Base-by-base conservation (phyloP, 1,140 invertebrate genomes). In the Latrodectus geometricus region DNA sequence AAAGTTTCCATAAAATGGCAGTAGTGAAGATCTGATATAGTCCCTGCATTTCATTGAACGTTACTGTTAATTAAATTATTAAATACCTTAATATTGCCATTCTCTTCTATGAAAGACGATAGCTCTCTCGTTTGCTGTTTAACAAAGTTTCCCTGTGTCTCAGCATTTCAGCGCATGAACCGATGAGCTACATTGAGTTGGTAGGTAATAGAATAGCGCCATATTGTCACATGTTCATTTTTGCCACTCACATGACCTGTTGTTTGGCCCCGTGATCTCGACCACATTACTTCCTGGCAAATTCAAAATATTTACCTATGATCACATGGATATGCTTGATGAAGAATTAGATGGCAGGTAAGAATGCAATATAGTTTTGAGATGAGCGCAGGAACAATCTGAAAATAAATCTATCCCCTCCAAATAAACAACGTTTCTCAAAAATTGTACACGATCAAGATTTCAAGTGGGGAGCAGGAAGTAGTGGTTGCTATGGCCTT, bases 241-340 rank as follows among this genome's bases (percentile, higher is more conserved):
- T 88, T 61, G 52, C 90, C 89, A 90, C 91, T 91, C 91, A 91
- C 91, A 91, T 91, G 91, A 91, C 91, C 91, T 90, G 90, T 91
- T 91, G 91, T 91, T 91, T 91, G 91, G 91, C 91, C 91, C 91
- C 91, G 91, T 91, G 91, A 91, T 91, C 91, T 91, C 90, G 88
- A 89, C 90, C 89, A 89, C 89, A 88, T 89, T 90, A 89, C 90
- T 91, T 91, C 90, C 91, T 91, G 91, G 90, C 91, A 91, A 91
- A 91, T 91, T 91, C 90, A 91, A 91, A 91, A 89, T 73, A 84
- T 88, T 77, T 87, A 79, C 77, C 75, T 54, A 48, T 74, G 85
- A 80, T 86, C 90, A 89, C 90, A 91, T 91, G 91, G 91, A 91
- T 90, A 91, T 91, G 89, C 87, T 91, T 86, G 91, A 91, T 88